Evolutionary conservation across 2,113 vertebrate genomes (phyloP), one percentile per base, ranked within the genome.

Genomic region (Pao palembangensis): DNA sequence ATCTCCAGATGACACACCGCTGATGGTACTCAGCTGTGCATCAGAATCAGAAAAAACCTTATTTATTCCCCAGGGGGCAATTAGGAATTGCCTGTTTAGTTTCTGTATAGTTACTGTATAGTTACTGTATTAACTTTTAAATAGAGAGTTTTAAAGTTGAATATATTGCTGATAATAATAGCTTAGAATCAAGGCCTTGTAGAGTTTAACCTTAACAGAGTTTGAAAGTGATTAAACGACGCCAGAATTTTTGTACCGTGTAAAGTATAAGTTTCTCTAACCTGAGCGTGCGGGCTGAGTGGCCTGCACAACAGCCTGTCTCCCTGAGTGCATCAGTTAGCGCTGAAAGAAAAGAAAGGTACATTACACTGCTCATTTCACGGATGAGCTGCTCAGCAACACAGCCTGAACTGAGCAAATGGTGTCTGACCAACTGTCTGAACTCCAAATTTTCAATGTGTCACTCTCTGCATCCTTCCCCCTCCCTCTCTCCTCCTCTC

Each of bases 291-390:
- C 52, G 47, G 23, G 60, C 64, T 42, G 61, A 63, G 41, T 25
- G 42, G 43, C 42, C 64, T 51, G 47, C 34, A 50, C 21, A 51
- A 50, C 18, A 14, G 48, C 60, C 66, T 49, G 49, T 42, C 57
- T 41, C 61, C 58, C 50, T 42, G 49, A 48, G 19, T 48, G 72
- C 68, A 56, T 65, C 51, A 66, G 50, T 61, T 67, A 74, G 68
- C 78, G 72, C 42, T 73, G 52, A 58, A 77, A 61, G 69, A 61
- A 71, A 62, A 28, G 51, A 67, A 43, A 76, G 23, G n/a, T 73
- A 51, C 74, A 76, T 69, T 38, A 51, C 49, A 31, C 42, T 56
- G 57, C 66, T 83, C 63, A 82, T 80, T 78, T 82, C 72, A 82
- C 49, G 68, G 59, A 55, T 71, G 61, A 75, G 63, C 61, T 64